Base-by-base conservation (phyloP, 2,888 invertebrate species). In the Ceraclea dissimilis region DNA sequence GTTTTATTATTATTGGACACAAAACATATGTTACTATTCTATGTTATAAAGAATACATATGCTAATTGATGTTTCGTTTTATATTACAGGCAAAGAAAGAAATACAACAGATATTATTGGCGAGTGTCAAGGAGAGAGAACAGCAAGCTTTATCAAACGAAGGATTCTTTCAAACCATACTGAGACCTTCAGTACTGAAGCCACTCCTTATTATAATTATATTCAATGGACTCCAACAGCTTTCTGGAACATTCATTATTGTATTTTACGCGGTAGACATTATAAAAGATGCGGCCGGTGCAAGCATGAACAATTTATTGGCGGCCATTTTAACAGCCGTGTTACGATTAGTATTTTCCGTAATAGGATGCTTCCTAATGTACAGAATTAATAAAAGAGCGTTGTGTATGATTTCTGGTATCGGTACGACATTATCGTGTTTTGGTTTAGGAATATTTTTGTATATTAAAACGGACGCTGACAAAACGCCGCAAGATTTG, bases 241-340 rank as follows among this genome's bases (percentile, higher is more conserved):
- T 85, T 43, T 85, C 87, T 2, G 89, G 89, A 50, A 88, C 88
- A 17, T 89, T 86, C 66, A 77, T 89, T 13, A 81, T 89, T 55
- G 85, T 89, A 54, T 89, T 88, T 71, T 89, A 89, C 67, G 88
- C 88, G 0, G 85, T 88, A 1, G 85, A 88, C 64, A 85, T 89
- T 56, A 76, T 88, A 8, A 71, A 78, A 6, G 81, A 83, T 56
- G 69, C 76, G 52, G 72, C 80, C 55, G 80, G 79, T 2, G 79
- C 79, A 59, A 69, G 76, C 8, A 61, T 75, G 17, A 73, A 79
- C 61, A 72, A 73, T 47, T 79, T 79, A 59, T 66, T 78, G 57
- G 84, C 85, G 1, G 88, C 88, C 0, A 84, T 86, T 58, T 76
- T 84, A 60, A 86, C 86, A 0, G 88, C 88, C 0, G 69, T 81